Evolutionary conservation across 2,888 invertebrate species (phyloP).

Genomic region (Caradrina kadenii): DNA sequence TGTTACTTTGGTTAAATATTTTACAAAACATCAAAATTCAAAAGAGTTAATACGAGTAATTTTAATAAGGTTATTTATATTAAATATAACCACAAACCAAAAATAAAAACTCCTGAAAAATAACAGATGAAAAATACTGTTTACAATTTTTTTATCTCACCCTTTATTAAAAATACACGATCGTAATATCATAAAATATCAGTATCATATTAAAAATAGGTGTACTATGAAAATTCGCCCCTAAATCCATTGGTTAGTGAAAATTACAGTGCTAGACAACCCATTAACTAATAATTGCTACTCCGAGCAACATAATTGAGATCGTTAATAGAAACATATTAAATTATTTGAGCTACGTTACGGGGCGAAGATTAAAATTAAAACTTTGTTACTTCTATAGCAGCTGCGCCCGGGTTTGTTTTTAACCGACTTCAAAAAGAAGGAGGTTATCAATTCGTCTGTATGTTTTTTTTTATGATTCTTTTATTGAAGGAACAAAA

Average conservation of each 20-base stretch:
- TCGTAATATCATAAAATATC: neutral
- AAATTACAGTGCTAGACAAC: constrained; percentile 69
- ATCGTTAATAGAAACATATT: constrained; percentile 75
- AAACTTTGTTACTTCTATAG: constrained; percentile 35
- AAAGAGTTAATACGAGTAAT: neutral
- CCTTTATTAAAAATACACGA: neutral
- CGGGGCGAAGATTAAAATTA: constrained; percentile 44
- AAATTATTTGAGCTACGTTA: constrained; percentile 70
- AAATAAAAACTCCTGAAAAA: too few species aligned
- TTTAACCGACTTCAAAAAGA: too few species aligned
- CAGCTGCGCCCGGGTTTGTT: constrained; percentile 3
- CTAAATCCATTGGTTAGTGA: constrained; percentile 60
- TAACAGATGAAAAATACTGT: too few species aligned
- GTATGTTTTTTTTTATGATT: too few species aligned
- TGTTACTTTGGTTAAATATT: neutral
- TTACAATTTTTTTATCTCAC: neutral
- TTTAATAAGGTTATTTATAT: too few species aligned
- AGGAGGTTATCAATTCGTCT: too few species aligned
- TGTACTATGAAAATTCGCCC: constrained; percentile 32
- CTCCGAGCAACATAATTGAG: constrained; percentile 73
- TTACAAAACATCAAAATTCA: neutral
- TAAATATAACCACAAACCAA: too few species aligned
- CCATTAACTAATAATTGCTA: constrained; percentile 76
- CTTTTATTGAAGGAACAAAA: too few species aligned
- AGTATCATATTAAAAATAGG: constrained; percentile 6